Evolutionary conservation across 2,797 vertebrate species (phyloP).

Genomic region (Neomorphus geoffroyi): DNA sequence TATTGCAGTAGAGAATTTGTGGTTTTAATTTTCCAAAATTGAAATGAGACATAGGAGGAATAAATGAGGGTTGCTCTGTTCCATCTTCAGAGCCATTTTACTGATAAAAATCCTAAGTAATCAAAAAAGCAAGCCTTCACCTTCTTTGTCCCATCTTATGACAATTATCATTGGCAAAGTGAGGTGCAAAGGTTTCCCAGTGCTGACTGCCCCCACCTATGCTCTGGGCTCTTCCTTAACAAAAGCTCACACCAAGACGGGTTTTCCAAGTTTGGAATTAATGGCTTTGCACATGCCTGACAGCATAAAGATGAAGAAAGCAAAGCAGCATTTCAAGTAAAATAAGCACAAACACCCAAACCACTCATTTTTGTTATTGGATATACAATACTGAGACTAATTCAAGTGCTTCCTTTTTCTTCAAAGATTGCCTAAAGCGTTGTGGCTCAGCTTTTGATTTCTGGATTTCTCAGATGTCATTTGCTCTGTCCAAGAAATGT

Average conservation of each 20-base stretch:
- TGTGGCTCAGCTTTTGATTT: neutral
- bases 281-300: neutral
- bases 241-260: neutral
- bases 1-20: neutral
- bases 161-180: neutral
- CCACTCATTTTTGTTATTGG: neutral
- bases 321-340: neutral
- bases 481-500: neutral
- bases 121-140: neutral
- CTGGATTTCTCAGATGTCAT: neutral
- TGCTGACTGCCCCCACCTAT: neutral
- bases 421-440: neutral
- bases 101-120: neutral
- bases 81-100: neutral
- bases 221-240: neutral
- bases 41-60: neutral
- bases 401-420: neutral
- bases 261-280: rapidly evolving
- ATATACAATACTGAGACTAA: neutral
- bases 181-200: neutral
- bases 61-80: neutral
- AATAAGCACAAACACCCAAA: neutral
- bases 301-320: neutral
- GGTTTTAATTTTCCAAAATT: neutral
- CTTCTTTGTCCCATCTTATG: neutral